Evolutionary conservation across 2,113 vertebrate species (phyloP).

Genomic region (Nerophis lumbriciformis): DNA sequence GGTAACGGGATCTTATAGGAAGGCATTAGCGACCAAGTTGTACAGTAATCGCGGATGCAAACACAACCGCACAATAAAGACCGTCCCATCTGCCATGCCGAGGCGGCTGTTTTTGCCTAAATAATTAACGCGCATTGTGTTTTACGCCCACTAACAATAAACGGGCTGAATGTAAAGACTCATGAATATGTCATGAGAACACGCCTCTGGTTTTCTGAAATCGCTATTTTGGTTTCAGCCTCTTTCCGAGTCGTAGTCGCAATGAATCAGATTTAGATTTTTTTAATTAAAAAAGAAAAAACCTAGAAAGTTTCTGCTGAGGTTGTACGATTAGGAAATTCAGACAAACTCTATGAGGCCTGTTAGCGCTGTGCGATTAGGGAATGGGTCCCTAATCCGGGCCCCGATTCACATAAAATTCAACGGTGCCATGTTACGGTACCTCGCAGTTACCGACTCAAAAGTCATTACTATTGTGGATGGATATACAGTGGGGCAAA

Average conservation of each 20-base stretch:
- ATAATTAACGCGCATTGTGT: slow-evolving; percentile 25
- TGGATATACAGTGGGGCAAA: too few species aligned
- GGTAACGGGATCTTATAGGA: background rate
- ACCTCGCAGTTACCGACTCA: too few species aligned
- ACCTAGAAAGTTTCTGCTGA: background rate
- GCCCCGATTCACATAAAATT: too few species aligned
- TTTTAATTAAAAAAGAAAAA: background rate
- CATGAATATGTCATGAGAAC: background rate
- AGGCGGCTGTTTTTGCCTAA: slow-evolving; percentile 4
- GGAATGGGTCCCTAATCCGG: too few species aligned
- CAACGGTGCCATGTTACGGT: too few species aligned
- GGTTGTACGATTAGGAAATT: too few species aligned
- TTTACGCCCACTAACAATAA: slow-evolving; percentile 14
- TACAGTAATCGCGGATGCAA: background rate
- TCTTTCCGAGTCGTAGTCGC: too few species aligned
- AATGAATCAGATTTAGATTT: too few species aligned
- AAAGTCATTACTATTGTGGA: too few species aligned
- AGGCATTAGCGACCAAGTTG: background rate
- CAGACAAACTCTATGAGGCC: too few species aligned
- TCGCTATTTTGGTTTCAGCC: background rate
- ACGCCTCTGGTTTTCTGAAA: background rate
- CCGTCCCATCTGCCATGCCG: background rate
- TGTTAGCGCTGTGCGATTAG: too few species aligned
- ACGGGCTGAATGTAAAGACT: slow-evolving; percentile 1
- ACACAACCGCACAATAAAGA: background rate